A percentile compares a stretch with the other conserved stretches of the same genome.
phyloP scores from a whole-genome alignment of 2,113 vertebrate species.

The Mesitornis unicolor region DNA sequence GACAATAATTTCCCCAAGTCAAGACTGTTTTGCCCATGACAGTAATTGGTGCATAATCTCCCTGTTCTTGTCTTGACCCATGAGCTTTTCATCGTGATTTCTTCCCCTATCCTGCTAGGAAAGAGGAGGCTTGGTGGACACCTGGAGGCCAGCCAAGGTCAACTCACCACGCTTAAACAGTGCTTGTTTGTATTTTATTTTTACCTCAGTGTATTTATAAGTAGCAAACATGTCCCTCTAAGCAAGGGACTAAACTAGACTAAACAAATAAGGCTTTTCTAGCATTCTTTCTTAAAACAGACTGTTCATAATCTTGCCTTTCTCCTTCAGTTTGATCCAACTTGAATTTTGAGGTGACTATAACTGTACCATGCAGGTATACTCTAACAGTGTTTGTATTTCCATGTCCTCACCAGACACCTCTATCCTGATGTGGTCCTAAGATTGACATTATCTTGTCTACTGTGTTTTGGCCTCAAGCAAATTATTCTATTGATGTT shows the following conservation, averaged over 20 bases:
- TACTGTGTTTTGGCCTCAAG: background rate
- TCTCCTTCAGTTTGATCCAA: background rate
- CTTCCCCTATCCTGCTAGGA: background rate
- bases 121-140: background rate
- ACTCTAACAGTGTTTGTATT: background rate
- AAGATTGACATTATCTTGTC: background rate
- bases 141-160: too few species aligned
- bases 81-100: background rate
- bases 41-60: background rate
- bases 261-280: background rate
- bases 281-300: background rate
- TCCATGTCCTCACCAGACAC: background rate
- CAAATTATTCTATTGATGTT: background rate
- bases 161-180: background rate
- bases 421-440: background rate
- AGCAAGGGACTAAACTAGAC: background rate
- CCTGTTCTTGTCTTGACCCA: rapidly evolving
- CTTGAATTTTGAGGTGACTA: background rate
- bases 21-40: background rate
- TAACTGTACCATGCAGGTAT: background rate
- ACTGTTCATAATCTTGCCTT: background rate
- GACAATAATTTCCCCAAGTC: background rate
- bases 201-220: background rate
- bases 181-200: background rate
- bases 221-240: background rate